A percentile compares a stretch with the other conserved stretches of the same genome.
phyloP scores from a whole-genome alignment of 1,140 invertebrate species.

The Condylostylus longicornis region DNA sequence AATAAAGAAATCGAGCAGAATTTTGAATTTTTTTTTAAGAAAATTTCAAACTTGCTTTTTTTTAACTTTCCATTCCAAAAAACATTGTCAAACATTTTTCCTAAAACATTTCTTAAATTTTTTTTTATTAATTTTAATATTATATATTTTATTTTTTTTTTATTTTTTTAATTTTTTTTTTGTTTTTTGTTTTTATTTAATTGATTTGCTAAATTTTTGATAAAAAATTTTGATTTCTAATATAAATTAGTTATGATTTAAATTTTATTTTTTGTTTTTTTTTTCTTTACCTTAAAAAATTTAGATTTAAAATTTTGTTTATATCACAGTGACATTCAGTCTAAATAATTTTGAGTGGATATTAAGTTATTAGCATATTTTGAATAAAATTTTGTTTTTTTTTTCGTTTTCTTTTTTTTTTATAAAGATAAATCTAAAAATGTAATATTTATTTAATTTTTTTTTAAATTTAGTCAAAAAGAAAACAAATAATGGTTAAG shows the following conservation, averaged over 20 bases:
- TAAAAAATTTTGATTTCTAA: slow-evolving; percentile 26
- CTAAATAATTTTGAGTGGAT: slow-evolving; percentile 28
- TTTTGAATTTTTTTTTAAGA: too few relatives aligned
- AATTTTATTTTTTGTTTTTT: slow-evolving; percentile 6
- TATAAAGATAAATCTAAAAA: slow-evolving; percentile 17
- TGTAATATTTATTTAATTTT: slow-evolving; percentile 7
- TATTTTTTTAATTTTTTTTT: slow-evolving; percentile 6
- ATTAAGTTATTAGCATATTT: too few relatives aligned
- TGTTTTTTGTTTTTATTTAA: slow-evolving; percentile 21
- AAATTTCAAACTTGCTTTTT: too few relatives aligned
- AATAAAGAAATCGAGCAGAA: too few relatives aligned
- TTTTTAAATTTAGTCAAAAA: slow-evolving; percentile 5
- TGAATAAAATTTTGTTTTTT: too few relatives aligned
- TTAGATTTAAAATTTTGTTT: slow-evolving; percentile 21
- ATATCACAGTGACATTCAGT: slow-evolving; percentile 33
- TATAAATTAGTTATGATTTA: not conserved
- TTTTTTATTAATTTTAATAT: slow-evolving; percentile 11
- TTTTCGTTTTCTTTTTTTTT: slow-evolving; percentile 31
- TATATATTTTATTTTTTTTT: not conserved
- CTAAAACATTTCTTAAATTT: too few relatives aligned
- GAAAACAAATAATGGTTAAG: not conserved
- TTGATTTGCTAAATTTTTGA: slow-evolving; percentile 13
- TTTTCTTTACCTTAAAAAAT: slow-evolving; percentile 6
- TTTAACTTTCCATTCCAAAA: too few relatives aligned
- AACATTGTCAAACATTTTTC: too few relatives aligned